phyloP scores from a whole-genome alignment of 2,797 vertebrate genomes.

The Jordanella pulchra region DNA sequence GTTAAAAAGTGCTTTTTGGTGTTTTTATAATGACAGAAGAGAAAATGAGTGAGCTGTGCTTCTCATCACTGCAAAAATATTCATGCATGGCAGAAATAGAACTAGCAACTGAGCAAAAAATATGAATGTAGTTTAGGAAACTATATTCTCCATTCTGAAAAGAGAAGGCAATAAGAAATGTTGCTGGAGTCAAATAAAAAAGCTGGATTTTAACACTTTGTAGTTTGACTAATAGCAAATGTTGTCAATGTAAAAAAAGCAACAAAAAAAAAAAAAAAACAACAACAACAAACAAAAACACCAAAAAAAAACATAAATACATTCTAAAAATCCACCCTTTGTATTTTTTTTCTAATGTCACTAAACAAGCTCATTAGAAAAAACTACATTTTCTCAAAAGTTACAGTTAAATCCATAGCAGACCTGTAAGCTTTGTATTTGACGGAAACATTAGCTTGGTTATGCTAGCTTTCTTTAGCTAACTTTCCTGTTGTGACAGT shows the following conservation, averaged over 20 bases:
- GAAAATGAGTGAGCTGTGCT: not conserved
- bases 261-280: too few species aligned
- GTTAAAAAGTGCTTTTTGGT: conserved; percentile 56
- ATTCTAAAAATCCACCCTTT: too few species aligned
- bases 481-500: not conserved
- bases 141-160: not conserved
- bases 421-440: not conserved
- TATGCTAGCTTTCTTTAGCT: not conserved
- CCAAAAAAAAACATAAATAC: too few species aligned
- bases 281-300: too few species aligned
- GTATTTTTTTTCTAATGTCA: not conserved
- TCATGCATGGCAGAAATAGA: conserved; percentile 1
- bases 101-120: conserved; percentile 16
- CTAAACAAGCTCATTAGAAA: not conserved
- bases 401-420: not conserved
- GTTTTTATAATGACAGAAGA: conserved; percentile 5
- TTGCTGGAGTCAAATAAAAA: not conserved
- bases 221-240: not conserved
- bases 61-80: not conserved
- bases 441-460: conserved; percentile 1
- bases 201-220: not conserved
- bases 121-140: not conserved
- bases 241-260: not conserved
- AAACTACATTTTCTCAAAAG: not conserved
- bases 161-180: not conserved